These are phyloP conservation scores for Tinea semifulvella DNA, from an alignment of 2,888 invertebrate species.

Conservation along the genomic window DNA sequence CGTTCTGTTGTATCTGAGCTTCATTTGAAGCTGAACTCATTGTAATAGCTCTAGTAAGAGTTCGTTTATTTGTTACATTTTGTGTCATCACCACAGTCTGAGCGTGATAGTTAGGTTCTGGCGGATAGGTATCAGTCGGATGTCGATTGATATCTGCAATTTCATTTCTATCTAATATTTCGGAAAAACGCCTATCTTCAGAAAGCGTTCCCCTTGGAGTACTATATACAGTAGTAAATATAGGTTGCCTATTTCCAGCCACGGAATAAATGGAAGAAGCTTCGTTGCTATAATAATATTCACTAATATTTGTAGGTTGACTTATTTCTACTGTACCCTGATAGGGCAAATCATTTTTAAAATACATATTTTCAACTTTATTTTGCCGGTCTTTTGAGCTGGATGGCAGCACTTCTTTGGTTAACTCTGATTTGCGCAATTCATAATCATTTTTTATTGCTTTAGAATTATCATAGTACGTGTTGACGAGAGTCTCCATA, in stretches of 20 bases:
- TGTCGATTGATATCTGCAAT: conserved; percentile 44
- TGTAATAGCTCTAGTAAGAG: conserved; percentile 68
- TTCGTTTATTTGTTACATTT: conserved; percentile 46
- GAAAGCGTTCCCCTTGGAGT: conserved; percentile 71
- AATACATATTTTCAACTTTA: conserved; percentile 36
- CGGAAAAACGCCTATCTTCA: conserved; percentile 73
- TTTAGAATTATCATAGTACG: conserved; percentile 43
- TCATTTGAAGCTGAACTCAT: conserved; percentile 51
- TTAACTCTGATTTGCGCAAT: conserved; percentile 34
- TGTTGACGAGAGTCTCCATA: conserved; percentile 67
- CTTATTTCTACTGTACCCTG: conserved; percentile 34
- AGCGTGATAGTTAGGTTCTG: conserved; percentile 66
- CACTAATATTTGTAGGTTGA: conserved; percentile 42
- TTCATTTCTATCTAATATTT: conserved; percentile 71
- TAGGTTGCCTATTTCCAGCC: conserved; percentile 76
- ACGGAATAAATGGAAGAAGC: conserved; percentile 78
- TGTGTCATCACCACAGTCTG: conserved; percentile 61
- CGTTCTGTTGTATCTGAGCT: conserved; percentile 66
- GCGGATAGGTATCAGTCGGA: conserved; percentile 52
- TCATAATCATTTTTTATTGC: conserved; percentile 41
- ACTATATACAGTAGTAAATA: conserved; percentile 79
- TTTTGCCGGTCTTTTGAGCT: conserved; percentile 39
- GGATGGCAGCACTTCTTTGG: conserved; percentile 28
- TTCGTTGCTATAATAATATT: conserved; percentile 59
- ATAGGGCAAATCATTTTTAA: conserved; percentile 39